Evolutionary conservation across 2,113 vertebrate species (phyloP).

Genomic region (Varanus komodoensis): DNA sequence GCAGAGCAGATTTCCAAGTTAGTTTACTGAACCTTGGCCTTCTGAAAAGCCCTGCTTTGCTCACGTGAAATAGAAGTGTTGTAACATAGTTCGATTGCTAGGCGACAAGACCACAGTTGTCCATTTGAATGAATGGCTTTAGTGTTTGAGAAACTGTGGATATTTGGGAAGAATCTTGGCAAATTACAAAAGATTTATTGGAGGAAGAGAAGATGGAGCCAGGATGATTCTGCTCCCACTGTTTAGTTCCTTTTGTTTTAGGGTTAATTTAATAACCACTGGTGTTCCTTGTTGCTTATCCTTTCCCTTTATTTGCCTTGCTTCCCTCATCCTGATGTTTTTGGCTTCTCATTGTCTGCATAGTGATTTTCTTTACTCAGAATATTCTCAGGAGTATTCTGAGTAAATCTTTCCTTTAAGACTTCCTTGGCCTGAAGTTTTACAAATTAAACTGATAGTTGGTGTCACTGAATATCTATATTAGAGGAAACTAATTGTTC

Average conservation of each 20-base stretch:
- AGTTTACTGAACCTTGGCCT: slow-evolving; percentile 42
- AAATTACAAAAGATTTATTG: slow-evolving; percentile 57
- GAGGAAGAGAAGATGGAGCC: slow-evolving; percentile 15
- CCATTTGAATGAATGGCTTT: slow-evolving; percentile 68
- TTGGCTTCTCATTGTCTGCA: slow-evolving; percentile 1
- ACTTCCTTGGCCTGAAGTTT: not conserved
- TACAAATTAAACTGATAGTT: not conserved
- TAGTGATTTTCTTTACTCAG: no score
- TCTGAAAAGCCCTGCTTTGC: slow-evolving; percentile 30
- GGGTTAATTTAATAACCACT: not conserved
- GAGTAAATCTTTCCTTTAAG: not conserved
- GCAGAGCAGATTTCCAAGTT: slow-evolving; percentile 36
- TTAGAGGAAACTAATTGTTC: not conserved
- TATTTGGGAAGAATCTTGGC: slow-evolving; percentile 55
- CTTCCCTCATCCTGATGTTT: not conserved
- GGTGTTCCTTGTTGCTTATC: slow-evolving; percentile 15
- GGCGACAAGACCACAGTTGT: slow-evolving; percentile 58
- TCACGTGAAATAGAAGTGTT: slow-evolving; percentile 58
- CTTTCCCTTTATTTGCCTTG: slow-evolving; percentile 19
- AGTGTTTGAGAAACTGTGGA: slow-evolving; percentile 64
- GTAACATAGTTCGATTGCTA: slow-evolving; percentile 56
- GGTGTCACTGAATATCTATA: not conserved
- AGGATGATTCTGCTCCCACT: slow-evolving; percentile 42
- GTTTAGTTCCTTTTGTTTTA: not conserved
- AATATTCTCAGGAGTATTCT: not conserved